Evolutionary conservation across 2,797 vertebrate species (phyloP).

Genomic region (Novumbra hubbsi): DNA sequence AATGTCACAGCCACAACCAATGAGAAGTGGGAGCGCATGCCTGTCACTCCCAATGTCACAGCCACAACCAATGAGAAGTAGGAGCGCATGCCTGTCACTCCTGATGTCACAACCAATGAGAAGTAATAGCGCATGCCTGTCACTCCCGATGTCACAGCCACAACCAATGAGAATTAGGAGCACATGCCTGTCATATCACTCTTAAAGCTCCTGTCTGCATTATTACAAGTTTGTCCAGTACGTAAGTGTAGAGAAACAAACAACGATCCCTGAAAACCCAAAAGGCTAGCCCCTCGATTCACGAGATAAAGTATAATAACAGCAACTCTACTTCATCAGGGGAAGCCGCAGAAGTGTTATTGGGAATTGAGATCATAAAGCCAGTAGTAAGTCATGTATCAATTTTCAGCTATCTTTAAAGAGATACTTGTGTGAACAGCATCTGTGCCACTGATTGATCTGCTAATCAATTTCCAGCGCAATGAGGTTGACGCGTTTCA

Average conservation of each 20-base stretch:
- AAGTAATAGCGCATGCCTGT: neutral
- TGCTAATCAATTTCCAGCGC: neutral
- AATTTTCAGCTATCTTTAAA: neutral
- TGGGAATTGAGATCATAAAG: neutral
- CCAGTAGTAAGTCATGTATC: neutral
- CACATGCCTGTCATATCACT: neutral
- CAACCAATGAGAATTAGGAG: neutral
- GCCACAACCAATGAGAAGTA: neutral
- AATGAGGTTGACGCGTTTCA: neutral
- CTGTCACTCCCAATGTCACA: neutral
- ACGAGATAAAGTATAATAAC: too few species aligned
- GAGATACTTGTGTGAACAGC: neutral
- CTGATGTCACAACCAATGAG: neutral
- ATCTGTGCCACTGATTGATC: neutral
- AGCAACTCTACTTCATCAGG: too few species aligned
- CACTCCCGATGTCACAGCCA: neutral
- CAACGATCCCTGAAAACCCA: too few species aligned
- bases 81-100: neutral
- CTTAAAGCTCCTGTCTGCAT: too few species aligned
- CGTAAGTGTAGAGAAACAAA: too few species aligned
- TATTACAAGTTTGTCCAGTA: too few species aligned
- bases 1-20: neutral
- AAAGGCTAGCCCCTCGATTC: too few species aligned
- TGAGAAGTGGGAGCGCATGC: too few species aligned
- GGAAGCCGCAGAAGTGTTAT: neutral